Conservation (phyloP, 1,140 invertebrate species). For the Drosophila tristis region DNA sequence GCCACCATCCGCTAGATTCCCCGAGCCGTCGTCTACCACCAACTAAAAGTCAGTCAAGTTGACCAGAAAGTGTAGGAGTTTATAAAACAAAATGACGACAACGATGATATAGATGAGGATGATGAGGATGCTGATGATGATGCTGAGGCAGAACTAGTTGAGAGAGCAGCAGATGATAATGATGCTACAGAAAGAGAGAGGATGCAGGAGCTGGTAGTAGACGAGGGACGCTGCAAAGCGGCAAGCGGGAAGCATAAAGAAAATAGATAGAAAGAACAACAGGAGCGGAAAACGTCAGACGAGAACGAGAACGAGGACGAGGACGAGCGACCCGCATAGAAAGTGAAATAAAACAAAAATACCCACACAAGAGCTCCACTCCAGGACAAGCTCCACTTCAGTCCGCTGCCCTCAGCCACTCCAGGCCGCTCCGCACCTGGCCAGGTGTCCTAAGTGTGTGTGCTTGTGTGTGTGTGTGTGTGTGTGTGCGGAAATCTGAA, state of each 20-base stretch:
- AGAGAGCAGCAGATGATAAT: not conserved
- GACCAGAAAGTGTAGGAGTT: conserved; percentile 78
- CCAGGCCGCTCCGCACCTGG: conserved; percentile 13
- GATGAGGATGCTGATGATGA: conserved; percentile 22
- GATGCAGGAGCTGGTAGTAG: conserved; percentile 4
- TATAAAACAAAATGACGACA: conserved; percentile 78
- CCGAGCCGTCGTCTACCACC: conserved; percentile 15
- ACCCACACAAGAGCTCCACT: conserved; percentile 19
- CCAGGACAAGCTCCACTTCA: conserved; percentile 1
- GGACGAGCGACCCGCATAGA: conserved; percentile 47
- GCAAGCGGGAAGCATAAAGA: conserved; percentile 62
- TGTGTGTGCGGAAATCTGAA: conserved; percentile 65
- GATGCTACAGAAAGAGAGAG: conserved; percentile 4
- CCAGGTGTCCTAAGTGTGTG: conserved; percentile 30
- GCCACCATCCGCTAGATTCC: too few relatives aligned
- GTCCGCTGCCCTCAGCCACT: not conserved
- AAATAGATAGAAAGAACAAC: conserved; percentile 55
- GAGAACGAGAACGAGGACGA: conserved; percentile 1
- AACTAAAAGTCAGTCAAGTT: conserved; percentile 82
- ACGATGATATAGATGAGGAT: conserved; percentile 19
- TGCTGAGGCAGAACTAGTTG: not conserved
- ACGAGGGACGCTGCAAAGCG: conserved; percentile 41
- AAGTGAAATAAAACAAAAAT: conserved; percentile 72
- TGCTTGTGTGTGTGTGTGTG: conserved; percentile 27
- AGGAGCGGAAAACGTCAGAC: conserved; percentile 10